Base-by-base conservation (phyloP, 2,113 vertebrate genomes). In the Platycercus adscitus region DNA sequence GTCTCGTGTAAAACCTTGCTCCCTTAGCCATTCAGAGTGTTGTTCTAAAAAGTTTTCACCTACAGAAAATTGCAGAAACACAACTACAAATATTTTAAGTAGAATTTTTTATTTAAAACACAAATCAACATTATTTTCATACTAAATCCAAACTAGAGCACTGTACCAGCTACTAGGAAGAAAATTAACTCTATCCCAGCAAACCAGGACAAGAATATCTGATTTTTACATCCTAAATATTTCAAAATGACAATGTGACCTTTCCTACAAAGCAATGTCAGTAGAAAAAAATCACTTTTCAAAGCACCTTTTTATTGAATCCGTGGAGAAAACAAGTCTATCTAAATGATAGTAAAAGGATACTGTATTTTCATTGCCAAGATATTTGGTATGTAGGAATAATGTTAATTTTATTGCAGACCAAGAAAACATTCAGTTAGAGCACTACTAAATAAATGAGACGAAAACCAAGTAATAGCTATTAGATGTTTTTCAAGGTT, bases 311-410 rank as follows among this genome's bases (percentile, higher is more conserved):
- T 47, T 49, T 88, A 86, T 26, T 52, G 49, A 80, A 66, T 39
- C 20, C 43, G 52, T n/a, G 89, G 50, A 72, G 60, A 94, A 91
- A 71, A 4, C 33, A 66, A 50, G 23, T 81, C 31, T 60, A 75
- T 81, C 79, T 82, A 89, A 90, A 97, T 83, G 83, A 58, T 23
- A 61, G 64, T 33, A 39, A 86, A 78, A 78, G 71, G 47, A 79
- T 68, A 64, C 13, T n/a, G 8, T n/a, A 69, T 90, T 89, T 87
- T 90, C n/a, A 75, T 92, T 70, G 7, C 10, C 31, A 76, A 33
- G 28, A 8, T 4, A 73, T 86, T 79, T 49, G 41, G 13, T 69
- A 44, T 46, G 10, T 69, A 70, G 14, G 41, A 89, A 60, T 50
- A 87, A 69, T 11, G 9, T 21, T 84, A 78, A 90, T 87, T 87